Base-by-base conservation (phyloP, 1,140 invertebrate genomes). In the Ceratosolen fusciceps region DNA sequence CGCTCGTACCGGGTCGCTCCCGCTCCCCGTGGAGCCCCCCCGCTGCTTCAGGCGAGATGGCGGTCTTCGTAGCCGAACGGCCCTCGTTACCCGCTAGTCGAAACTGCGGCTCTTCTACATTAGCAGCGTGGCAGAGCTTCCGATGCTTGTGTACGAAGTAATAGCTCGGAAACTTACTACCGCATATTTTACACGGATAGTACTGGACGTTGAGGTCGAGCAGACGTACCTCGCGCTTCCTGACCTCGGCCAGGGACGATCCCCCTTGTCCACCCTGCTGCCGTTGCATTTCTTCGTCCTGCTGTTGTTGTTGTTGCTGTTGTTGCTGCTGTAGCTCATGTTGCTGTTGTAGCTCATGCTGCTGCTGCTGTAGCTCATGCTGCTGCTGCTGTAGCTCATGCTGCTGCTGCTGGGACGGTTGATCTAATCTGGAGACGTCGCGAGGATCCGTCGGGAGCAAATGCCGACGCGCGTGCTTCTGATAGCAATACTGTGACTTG, bases 61-160 rank as follows among this genome's bases (percentile, higher is more conserved):
- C n/a, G n/a, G n/a, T n/a, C n/a, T n/a, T n/a, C n/a, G n/a, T n/a
- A n/a, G n/a, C n/a, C n/a, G n/a, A n/a, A n/a, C 54, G 47, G n/a
- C 70, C 65, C 9, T 77, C 75, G 34, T 60, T 68, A 47, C 4
- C 37, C 39, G 58, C 8, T 24, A 19, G 26, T 72, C 93, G 5
- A 4, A 72, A 80, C 10, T 72, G 79, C 9, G 83, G 82, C n/a
- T 88, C 86, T 14, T 91, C 88, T 19, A 60, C 77, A n/a, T 87
- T 88, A 52, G n/a, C 8, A 26, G 93, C 93, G 85, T 97, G 96
- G 87, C 95, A 96, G 81, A 95, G 85, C 89, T 96, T 96, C 34
- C 95, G 90, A 88, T 97, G 96, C 84, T 97, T 97, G 86, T 97
- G 96, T 5, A 97, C 96, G 90, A 97, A 97, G 87, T 97, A 97